Conservation (phyloP, 2,888 invertebrate genomes). For the Napeogenes inachia region DNA sequence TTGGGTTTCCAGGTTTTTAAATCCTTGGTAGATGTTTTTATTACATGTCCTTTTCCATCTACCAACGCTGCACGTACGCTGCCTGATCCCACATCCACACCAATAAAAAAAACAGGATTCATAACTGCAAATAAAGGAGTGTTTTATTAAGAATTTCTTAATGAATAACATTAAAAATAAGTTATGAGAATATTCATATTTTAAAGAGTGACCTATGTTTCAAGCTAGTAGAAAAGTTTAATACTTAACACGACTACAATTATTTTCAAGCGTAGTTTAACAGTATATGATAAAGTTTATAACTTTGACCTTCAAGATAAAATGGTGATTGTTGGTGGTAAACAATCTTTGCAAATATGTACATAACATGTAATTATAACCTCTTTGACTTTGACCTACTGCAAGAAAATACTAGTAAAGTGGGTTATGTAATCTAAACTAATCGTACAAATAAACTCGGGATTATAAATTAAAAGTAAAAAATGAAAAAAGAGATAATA, state of each 20-base stretch:
- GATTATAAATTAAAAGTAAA: too few species aligned
- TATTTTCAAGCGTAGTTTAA: too few species aligned
- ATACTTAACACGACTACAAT: too few species aligned
- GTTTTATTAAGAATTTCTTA: too few species aligned
- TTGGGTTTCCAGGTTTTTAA: constrained; percentile 88
- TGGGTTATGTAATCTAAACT: background rate
- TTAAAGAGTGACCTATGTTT: too few species aligned
- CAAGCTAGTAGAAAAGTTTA: too few species aligned
- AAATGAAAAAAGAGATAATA: too few species aligned
- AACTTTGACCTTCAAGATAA: background rate
- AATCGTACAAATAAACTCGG: too few species aligned
- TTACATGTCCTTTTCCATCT: constrained; percentile 80
- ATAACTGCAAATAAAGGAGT: constrained; percentile 11
- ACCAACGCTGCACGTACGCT: constrained; percentile 93
- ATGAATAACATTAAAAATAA: too few species aligned
- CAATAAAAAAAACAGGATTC: constrained; percentile 79
- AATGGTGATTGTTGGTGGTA: background rate
- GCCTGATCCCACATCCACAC: constrained; percentile 95
- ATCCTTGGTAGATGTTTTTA: constrained; percentile 78
- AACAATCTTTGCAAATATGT: background rate
- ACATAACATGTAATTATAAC: background rate
- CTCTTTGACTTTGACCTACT: background rate
- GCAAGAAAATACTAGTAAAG: background rate
- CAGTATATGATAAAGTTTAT: too few species aligned
- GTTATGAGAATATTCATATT: too few species aligned